Percentiles rank a stretch among this genome's conserved stretches.
Evolutionary conservation across 2,797 vertebrate species (phyloP).

Genomic region (Hirundo rustica): DNA sequence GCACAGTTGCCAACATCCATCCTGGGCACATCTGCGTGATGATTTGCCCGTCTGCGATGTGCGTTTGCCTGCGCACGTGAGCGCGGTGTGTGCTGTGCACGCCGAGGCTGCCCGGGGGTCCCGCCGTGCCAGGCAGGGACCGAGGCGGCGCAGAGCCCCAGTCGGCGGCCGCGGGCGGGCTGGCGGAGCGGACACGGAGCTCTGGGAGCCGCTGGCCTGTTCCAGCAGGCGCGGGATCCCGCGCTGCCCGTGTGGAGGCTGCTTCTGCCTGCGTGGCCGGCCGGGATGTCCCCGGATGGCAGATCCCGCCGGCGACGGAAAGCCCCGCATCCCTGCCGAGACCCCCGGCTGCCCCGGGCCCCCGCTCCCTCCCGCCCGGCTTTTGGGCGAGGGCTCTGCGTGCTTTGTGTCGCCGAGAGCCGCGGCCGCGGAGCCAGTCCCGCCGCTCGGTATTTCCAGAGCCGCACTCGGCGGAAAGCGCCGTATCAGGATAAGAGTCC

Average conservation of each 20-base stretch:
- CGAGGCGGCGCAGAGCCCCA: rapidly evolving
- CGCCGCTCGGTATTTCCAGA: constrained; percentile 74
- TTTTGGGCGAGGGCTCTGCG: not conserved
- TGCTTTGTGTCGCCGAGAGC: constrained; percentile 71
- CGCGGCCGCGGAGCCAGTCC: constrained; percentile 48
- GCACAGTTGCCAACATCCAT: not conserved
- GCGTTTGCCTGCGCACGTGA: rapidly evolving
- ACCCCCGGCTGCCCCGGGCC: not conserved
- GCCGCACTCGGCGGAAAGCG: constrained; percentile 67
- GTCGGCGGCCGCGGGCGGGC: not conserved
- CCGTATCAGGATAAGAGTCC: constrained; percentile 80
- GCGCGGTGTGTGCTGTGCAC: rapidly evolving
- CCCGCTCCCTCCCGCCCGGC: not conserved
- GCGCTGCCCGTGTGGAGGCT: not conserved
- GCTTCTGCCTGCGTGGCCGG: not conserved
- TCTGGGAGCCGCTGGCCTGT: not conserved
- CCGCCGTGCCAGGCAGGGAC: not conserved
- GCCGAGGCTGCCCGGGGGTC: not conserved
- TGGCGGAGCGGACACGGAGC: not conserved
- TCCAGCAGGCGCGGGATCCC: not conserved
- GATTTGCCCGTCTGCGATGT: rapidly evolving
- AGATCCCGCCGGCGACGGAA: not conserved
- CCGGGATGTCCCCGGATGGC: not conserved
- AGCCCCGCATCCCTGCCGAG: constrained; percentile 67
- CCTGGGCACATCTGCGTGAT: rapidly evolving